Conservation (phyloP, 1,140 invertebrate genomes). For the Homalodisca vitripennis region DNA sequence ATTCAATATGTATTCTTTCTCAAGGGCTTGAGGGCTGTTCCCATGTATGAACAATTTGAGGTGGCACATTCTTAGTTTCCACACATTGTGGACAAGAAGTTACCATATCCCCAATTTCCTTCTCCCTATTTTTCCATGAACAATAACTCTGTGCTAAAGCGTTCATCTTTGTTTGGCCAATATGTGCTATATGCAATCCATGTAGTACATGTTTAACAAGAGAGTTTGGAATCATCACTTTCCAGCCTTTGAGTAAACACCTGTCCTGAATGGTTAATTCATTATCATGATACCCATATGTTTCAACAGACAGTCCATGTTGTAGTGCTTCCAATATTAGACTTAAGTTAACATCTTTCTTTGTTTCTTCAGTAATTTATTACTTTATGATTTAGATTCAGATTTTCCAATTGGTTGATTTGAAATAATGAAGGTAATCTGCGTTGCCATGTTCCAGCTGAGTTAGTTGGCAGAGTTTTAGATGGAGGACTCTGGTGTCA, state of each 20-base stretch:
- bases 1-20: constrained; percentile 49
- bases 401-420: background rate
- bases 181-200: constrained; percentile 50
- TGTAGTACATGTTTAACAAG: constrained; percentile 43
- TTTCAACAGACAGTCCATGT: background rate
- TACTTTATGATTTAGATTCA: background rate
- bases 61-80: background rate
- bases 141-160: constrained; percentile 50
- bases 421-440: too few relatives aligned
- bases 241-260: background rate
- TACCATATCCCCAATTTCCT: constrained; percentile 47
- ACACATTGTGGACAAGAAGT: constrained; percentile 44
- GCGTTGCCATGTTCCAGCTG: too few relatives aligned
- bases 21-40: constrained; percentile 43
- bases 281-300: background rate
- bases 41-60: constrained; percentile 41
- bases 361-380: background rate
- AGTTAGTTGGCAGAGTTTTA: too few relatives aligned
- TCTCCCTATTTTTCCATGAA: constrained; percentile 53
- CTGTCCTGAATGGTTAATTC: background rate
- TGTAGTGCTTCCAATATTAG: background rate
- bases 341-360: background rate
- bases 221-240: background rate
- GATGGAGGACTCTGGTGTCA: too few relatives aligned
- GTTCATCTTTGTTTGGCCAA: constrained; percentile 55